Evolutionary conservation across 2,797 vertebrate species (phyloP).

Genomic region (Gymnoscopelus braueri): DNA sequence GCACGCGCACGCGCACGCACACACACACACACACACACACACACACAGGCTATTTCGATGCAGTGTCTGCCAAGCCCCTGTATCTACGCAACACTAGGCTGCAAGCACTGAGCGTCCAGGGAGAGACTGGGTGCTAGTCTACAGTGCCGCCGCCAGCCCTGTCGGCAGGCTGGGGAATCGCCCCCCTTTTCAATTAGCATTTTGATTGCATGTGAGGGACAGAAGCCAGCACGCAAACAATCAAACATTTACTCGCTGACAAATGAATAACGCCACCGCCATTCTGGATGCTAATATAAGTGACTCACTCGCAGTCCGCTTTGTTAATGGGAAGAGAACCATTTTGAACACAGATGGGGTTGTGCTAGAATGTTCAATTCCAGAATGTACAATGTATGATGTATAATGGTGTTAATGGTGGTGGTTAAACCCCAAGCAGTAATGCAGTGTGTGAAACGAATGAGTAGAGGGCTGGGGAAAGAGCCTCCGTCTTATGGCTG

Average conservation of each 20-base stretch:
- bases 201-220: slow-evolving; percentile 71
- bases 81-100: slow-evolving; percentile 32
- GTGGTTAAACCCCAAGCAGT: slow-evolving; percentile 3
- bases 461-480: slow-evolving; percentile 18
- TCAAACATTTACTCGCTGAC: slow-evolving; percentile 64
- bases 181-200: slow-evolving; percentile 74
- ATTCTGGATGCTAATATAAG: slow-evolving; percentile 54
- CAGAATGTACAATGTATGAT: no score
- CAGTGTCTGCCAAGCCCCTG: slow-evolving; percentile 21
- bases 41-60: slow-evolving; percentile 7
- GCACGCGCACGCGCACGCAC: no score
- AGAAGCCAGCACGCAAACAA: slow-evolving; percentile 59
- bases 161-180: slow-evolving; percentile 50
- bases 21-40: neutral
- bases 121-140: slow-evolving; percentile 42
- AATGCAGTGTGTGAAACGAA: slow-evolving; percentile 35
- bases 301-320: slow-evolving; percentile 29
- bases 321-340: slow-evolving; percentile 32
- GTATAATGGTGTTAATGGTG: slow-evolving; percentile 13
- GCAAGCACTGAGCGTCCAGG: slow-evolving; percentile 36
- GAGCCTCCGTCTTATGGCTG: slow-evolving; percentile 28
- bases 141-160: slow-evolving; percentile 30
- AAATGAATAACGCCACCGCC: slow-evolving; percentile 60
- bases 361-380: neutral
- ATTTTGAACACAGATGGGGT: slow-evolving; percentile 38